Base-by-base conservation (phyloP, 2,888 invertebrate genomes). In the Aphodius granarius region DNA sequence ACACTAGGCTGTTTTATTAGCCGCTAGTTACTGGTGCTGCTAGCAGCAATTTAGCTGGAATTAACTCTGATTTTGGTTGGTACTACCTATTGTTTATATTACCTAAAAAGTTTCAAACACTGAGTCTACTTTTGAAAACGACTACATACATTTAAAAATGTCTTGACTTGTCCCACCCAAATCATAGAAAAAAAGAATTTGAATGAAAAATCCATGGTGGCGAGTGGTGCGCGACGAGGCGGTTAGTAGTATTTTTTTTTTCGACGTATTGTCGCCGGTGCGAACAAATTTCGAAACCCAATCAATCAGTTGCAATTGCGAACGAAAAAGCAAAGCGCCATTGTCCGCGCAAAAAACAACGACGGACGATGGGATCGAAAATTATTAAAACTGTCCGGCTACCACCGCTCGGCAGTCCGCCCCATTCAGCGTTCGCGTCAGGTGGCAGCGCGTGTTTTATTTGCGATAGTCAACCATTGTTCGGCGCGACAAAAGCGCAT, bases 401-500 rank as follows among this genome's bases (percentile, higher is more conserved):
- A 17, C 16, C 64, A 5, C 18, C 65, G 16, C 2, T 5, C 65
- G 1, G 65, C 65, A 18, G 2, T 65, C n/a, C 43, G 71, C 23
- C 63, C 66, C 22, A 70, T 70, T 70, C 17, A 68, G 20, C n/a
- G 21, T 22, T 62, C 72, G 22, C 72, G 68, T 66, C 66, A 68
- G 63, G 43, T 74, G 65, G 70, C 64, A 62, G 70, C 74, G 66
- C 66, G 85, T 86, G 86, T 86, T 87, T 85, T 85, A 85, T 85
- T 83, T 82, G 83, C 85, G 87, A 86, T 86, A 87, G 83, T 82
- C 83, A 83, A 82, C 83, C 83, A 85, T 86, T 86, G 85, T 85
- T 81, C 81, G 78, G 78, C 75, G 78, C 82, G 86, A 86, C 86
- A 86, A 78, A 84, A 81, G 84, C 83, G 81, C 84, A 86, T 86